These are phyloP conservation scores for Saccostrea glomerata DNA, from an alignment of 1,140 invertebrate genomes.

Conservation along the genomic window DNA sequence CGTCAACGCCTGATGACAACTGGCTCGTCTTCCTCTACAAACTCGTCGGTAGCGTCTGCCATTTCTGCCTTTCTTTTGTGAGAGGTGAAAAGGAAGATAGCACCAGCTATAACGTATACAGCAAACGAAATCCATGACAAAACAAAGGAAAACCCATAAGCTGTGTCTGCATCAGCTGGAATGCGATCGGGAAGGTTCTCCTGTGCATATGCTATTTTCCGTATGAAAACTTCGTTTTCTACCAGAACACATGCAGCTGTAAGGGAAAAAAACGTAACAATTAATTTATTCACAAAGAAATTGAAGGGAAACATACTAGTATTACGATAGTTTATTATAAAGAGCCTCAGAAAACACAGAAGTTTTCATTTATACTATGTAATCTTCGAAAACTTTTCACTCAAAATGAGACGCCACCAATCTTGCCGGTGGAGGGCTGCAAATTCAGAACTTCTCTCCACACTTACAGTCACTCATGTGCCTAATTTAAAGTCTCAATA, in stretches of 20 bases:
- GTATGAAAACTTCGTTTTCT: slow-evolving; percentile 89
- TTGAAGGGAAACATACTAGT: too few relatives aligned
- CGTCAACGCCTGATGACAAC: slow-evolving; percentile 87
- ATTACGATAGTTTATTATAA: too few relatives aligned
- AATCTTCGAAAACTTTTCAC: too few relatives aligned
- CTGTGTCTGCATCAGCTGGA: slow-evolving; percentile 84
- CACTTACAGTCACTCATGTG: too few relatives aligned
- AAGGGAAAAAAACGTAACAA: slow-evolving; percentile 43
- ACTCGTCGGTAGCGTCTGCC: slow-evolving; percentile 84
- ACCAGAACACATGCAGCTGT: slow-evolving; percentile 86
- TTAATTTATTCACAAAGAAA: too few relatives aligned
- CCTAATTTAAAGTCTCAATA: too few relatives aligned
- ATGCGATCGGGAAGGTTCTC: slow-evolving; percentile 84
- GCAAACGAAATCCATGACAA: slow-evolving; percentile 90
- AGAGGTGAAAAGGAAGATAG: slow-evolving; percentile 88
- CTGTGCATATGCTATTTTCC: slow-evolving; percentile 85
- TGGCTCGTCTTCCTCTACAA: slow-evolving; percentile 90
- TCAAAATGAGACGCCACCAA: too few relatives aligned
- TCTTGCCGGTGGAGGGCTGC: too few relatives aligned
- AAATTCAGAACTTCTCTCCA: too few relatives aligned
- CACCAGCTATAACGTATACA: slow-evolving; percentile 85
- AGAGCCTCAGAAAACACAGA: too few relatives aligned
- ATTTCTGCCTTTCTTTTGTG: slow-evolving; percentile 87
- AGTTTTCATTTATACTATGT: too few relatives aligned
- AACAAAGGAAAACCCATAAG: slow-evolving; percentile 85